Evolutionary conservation across 2,113 vertebrate species (phyloP), one percentile per base, ranked within the genome.

Genomic region (Lagopus leucura): DNA sequence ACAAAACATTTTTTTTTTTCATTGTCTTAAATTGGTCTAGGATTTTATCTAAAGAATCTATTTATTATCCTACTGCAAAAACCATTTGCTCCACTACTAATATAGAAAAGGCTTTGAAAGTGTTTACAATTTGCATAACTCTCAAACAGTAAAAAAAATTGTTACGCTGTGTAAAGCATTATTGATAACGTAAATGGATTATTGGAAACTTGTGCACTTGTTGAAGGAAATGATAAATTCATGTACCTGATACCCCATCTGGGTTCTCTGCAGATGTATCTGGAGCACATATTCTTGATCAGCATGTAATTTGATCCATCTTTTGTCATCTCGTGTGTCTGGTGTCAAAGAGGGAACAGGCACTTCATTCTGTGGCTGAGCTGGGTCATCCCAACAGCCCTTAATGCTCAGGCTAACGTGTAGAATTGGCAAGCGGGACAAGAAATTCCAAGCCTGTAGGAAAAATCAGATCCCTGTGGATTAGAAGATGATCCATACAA

Each of bases 211-310:
- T 92, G 84, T 83, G 76, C 66, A 50, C 88, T 77, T 90, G 82
- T 86, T 87, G 86, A 97, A 94, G 79, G 70, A 88, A 96, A 95
- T 78, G 61, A 92, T 34, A 73, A 94, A 96, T 92, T 77, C 73
- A 63, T 48, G 7, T 95, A 99, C 99, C 99, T 98, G 99, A 90
- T 98, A 98, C 48, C 98, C 98, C 70, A 89, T 36, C 86, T 97
- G 98, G 94, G 98, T 93, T 95, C 99, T 98, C 48, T 97, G 98
- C 97, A 99, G 96, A 8, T 97, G 97, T 96, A 99, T 98, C 95
- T 99, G 99, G 88, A 99, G 98, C 82, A 99, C 99, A 85, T 99
- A 99, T 97, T 99, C 99, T 93, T 99, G 99, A 96, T 99, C 99
- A n/a, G 99, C 98, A n/a, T 99, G 98, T 80, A 99, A 96, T 5